Percentiles rank a stretch among this genome's conserved stretches.
Evolutionary conservation across 2,888 invertebrate species (phyloP).

Genomic region (Oasisia sp.): DNA sequence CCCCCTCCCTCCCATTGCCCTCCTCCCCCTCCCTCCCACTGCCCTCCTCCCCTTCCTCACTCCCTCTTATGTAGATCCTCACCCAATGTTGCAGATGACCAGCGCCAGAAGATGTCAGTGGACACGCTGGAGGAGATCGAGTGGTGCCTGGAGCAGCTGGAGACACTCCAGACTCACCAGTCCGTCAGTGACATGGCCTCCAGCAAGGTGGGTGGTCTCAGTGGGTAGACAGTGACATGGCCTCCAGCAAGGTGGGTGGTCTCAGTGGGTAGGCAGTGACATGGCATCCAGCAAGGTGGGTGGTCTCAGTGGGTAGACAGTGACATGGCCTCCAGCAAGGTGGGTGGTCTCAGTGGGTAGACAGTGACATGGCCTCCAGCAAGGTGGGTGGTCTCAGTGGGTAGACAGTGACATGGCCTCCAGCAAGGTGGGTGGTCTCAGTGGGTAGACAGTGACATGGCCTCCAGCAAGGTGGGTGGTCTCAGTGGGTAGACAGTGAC

Average conservation of each 20-base stretch:
- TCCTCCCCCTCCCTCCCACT: too few species aligned
- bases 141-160: constrained; percentile 99
- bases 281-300: constrained; percentile 98
- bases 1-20: too few species aligned
- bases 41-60: too few species aligned
- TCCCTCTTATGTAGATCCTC: too few species aligned
- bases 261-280: constrained; percentile 83
- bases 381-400: constrained; percentile 79
- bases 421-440: constrained; percentile 80
- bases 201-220: constrained; percentile 80
- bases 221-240: constrained; percentile 85
- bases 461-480: constrained; percentile 89
- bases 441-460: constrained; percentile 99
- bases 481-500: constrained; percentile 83
- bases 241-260: constrained; percentile 89
- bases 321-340: constrained; percentile 99
- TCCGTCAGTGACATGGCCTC: constrained; percentile 99
- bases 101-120: constrained; percentile 90
- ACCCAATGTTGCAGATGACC: constrained; percentile 81
- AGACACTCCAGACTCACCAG: constrained; percentile 98
- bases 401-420: constrained; percentile 99
- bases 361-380: constrained; percentile 98
- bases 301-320: constrained; percentile 72
- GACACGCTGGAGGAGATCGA: constrained; percentile 99
- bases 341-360: constrained; percentile 66